Base-by-base conservation (phyloP, 2,797 vertebrate genomes). In the Momotus momota region DNA sequence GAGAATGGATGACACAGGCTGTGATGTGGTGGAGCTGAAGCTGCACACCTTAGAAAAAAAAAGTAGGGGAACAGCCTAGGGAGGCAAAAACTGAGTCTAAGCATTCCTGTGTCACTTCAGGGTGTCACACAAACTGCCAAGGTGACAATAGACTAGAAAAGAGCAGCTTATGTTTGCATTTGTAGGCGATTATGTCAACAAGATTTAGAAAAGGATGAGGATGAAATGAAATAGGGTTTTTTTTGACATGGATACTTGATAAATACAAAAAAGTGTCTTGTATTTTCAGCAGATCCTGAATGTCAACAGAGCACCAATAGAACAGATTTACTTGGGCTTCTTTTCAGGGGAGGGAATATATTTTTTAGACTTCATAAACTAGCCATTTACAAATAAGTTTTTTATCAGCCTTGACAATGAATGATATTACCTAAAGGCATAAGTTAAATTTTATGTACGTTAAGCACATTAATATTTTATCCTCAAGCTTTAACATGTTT, bases 391-490 rank as follows among this genome's bases (percentile, higher is more conserved):
- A 95, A 96, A 94, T 92, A 94, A 94, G 29, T 69, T 88, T 70
- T 95, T 97, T 95, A 95, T 92, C 71, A 82, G 85, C 54, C 78
- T 97, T 96, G 91, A 90, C 88, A 97, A 93, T 95, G 81, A 96
- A 86, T 75, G 14, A 77, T 97, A 94, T 95, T 51, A 62, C 65
- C 75, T 95, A 95, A 94, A 67, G 86, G 41, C 80, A 83, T 93
- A 94, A 95, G 72, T 94, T 95, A 96, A 93, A 31, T 95, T 97
- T 97, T 96, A 94, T 93, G 33, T 95, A 90, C 45, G 27, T 90
- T 96, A 97, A 96, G 54, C 40, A 93, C 60, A 95, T 97, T 92
- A 96, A 90, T 97, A 96, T 95, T 97, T 97, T 95, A 95, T 85
- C 94, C 93, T 95, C 90, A 94, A 92, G 11, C 35, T 95, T 96